phyloP scores from a whole-genome alignment of 2,113 vertebrate species.

The Carassius gibelio region DNA sequence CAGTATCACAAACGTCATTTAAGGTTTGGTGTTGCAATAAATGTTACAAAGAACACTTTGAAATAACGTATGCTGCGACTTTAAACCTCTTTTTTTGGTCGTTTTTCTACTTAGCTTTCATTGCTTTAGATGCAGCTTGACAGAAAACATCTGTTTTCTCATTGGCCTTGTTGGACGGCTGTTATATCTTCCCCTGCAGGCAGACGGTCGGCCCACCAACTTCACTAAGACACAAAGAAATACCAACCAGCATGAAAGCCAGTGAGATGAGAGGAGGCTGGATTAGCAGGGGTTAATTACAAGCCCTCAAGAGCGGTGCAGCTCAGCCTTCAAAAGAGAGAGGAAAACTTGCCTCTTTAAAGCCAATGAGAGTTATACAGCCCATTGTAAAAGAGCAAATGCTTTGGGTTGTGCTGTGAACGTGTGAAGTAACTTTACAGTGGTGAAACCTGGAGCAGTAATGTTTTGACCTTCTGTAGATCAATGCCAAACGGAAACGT shows the following conservation, averaged over 20 bases:
- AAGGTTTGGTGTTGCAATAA: background rate
- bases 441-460: background rate
- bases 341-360: conserved; percentile 69
- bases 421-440: background rate
- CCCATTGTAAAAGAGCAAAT: conserved; percentile 55
- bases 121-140: conserved; percentile 62
- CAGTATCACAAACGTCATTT: background rate
- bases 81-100: background rate
- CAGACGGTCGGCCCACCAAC: conserved; percentile 51
- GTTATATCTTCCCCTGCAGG: conserved; percentile 65
- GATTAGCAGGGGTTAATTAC: conserved; percentile 69
- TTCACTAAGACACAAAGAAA: conserved; percentile 11
- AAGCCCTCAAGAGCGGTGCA: conserved; percentile 56
- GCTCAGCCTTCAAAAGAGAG: conserved; percentile 50
- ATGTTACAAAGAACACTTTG: too few relatives aligned
- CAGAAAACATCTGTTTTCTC: conserved; percentile 76
- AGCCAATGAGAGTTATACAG: conserved; percentile 53
- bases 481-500: background rate
- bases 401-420: conserved; percentile 3
- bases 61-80: background rate
- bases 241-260: conserved; percentile 29
- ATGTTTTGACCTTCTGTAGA: background rate
- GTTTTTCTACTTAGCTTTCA: background rate
- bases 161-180: conserved; percentile 64
- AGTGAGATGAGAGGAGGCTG: conserved; percentile 59